Evolutionary conservation across 2,888 invertebrate species (phyloP).

Genomic region (Drosophila flavopinicola): DNA sequence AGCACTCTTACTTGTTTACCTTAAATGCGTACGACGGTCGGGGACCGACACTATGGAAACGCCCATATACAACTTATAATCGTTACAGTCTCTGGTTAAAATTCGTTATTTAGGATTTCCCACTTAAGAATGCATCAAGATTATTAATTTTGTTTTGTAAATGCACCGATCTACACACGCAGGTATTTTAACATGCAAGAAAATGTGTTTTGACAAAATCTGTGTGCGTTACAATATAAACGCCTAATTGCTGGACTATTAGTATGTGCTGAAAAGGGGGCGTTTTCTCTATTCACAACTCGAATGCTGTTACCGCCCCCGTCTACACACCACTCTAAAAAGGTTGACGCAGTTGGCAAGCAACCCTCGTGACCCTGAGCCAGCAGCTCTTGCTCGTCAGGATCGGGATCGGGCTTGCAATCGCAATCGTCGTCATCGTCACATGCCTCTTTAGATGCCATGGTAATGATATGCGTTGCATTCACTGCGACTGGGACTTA

Average conservation of each 20-base stretch:
- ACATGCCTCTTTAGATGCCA: constrained; percentile 53
- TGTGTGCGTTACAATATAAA: constrained; percentile 45
- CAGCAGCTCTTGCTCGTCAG: constrained; percentile 13
- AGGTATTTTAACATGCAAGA: not conserved
- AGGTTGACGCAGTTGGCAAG: constrained; percentile 17
- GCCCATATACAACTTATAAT: too few relatives aligned
- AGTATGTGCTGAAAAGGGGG: constrained; percentile 49
- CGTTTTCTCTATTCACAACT: constrained; percentile 34
- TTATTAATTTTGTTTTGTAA: too few relatives aligned
- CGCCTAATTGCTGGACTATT: constrained; percentile 67
- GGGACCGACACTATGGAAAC: too few relatives aligned
- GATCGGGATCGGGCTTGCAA: constrained; percentile 23
- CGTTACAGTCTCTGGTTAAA: too few relatives aligned
- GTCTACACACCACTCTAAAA: constrained; percentile 24
- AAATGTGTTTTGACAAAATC: constrained; percentile 50
- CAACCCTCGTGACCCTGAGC: constrained; percentile 45
- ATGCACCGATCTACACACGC: not conserved
- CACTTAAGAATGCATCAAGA: too few relatives aligned
- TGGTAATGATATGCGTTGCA: constrained; percentile 61
- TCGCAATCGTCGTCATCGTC: constrained; percentile 27
- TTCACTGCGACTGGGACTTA: constrained; percentile 6
- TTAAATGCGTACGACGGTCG: too few relatives aligned
- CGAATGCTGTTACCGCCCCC: constrained; percentile 33
- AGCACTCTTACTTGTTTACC: too few relatives aligned
- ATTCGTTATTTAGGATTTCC: too few relatives aligned